Evolutionary conservation across 2,797 vertebrate genomes (phyloP).

Genomic region (Clamator glandarius): DNA sequence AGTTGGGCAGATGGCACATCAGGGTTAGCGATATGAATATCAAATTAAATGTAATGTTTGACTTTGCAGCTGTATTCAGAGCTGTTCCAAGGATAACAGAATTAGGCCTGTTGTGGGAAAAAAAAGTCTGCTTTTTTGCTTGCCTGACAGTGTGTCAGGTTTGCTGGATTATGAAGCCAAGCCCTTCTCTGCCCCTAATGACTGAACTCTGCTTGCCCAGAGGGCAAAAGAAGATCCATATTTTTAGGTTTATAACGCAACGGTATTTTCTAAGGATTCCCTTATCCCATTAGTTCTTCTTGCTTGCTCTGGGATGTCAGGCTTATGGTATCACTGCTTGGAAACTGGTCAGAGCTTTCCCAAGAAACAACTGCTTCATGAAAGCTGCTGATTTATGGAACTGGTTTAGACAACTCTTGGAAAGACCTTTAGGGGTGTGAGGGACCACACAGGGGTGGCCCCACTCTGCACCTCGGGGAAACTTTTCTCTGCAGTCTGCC

Average conservation of each 20-base stretch:
- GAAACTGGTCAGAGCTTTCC: slow-evolving; percentile 4
- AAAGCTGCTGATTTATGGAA: slow-evolving; percentile 12
- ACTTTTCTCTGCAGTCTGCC: background rate
- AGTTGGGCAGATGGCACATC: background rate
- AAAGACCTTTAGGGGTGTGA: background rate
- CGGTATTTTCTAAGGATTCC: background rate
- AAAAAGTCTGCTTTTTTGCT: background rate
- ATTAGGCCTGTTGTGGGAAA: background rate
- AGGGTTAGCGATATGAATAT: background rate
- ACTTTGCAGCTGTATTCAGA: background rate
- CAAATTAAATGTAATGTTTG: background rate
- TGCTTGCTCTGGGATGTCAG: background rate
- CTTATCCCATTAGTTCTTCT: background rate
- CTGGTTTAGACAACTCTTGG: background rate
- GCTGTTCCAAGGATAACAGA: background rate
- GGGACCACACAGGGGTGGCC: background rate
- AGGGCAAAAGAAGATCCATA: background rate
- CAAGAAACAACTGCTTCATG: background rate
- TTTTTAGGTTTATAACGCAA: background rate
- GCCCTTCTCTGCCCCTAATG: background rate
- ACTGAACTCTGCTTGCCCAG: background rate
- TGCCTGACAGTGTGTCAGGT: background rate
- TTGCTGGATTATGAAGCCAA: background rate
- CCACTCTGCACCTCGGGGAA: background rate
- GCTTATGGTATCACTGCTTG: background rate